These are phyloP conservation scores for Coelinius sp. DNA, from an alignment of 2,888 invertebrate species.

Conservation along the genomic window DNA sequence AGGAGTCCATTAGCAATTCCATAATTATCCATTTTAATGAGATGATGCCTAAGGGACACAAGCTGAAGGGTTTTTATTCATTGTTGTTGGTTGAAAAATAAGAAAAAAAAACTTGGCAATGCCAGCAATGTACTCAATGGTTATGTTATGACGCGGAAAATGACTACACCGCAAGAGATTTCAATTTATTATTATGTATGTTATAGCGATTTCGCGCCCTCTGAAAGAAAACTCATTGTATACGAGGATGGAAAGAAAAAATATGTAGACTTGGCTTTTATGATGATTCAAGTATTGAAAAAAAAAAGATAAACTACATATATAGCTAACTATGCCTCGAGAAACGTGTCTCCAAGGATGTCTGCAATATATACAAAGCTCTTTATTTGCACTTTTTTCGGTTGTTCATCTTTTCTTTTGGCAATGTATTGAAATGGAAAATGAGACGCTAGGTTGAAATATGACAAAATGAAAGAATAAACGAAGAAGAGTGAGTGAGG, in stretches of 20 bases:
- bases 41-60: conserved; percentile 43
- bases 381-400: neutral
- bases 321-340: neutral
- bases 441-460: neutral
- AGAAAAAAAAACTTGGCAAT: conserved; percentile 8
- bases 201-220: conserved; percentile 12
- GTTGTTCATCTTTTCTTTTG: neutral
- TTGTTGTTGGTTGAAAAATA: neutral
- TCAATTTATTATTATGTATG: conserved; percentile 24
- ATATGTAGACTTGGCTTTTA: neutral
- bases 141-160: conserved; percentile 1
- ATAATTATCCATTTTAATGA: conserved; percentile 61
- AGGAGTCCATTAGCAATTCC: conserved; percentile 65
- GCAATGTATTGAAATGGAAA: conserved; percentile 8
- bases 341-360: neutral
- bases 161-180: neutral
- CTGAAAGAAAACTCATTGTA: neutral
- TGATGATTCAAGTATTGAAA: conserved; percentile 15
- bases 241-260: conserved; percentile 1
- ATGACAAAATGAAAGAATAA: conserved; percentile 5
- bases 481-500: neutral
- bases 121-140: neutral
- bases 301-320: conserved; percentile 30
- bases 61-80: conserved; percentile 9
- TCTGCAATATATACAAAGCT: neutral